Percentiles rank a stretch among this genome's conserved stretches.
These are phyloP conservation scores for Corythornis madagascariensis DNA, from an alignment of 2,113 vertebrate species.

Conservation along the genomic window DNA sequence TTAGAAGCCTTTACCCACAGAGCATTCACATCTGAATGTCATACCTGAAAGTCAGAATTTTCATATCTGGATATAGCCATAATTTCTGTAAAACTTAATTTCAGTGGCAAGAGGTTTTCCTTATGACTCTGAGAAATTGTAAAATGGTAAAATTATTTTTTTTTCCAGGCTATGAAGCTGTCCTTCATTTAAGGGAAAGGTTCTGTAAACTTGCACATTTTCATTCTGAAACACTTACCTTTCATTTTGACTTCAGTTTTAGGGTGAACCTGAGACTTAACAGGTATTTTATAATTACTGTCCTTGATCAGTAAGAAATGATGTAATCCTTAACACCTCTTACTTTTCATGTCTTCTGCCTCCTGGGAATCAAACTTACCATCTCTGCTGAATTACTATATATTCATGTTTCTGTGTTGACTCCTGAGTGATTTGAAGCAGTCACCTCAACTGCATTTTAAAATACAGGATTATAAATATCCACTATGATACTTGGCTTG, in stretches of 20 bases:
- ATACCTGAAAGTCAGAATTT: not conserved
- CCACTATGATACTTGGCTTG: not conserved
- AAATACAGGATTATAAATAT: not conserved
- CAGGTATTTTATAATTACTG: not conserved
- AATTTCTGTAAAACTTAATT: not conserved
- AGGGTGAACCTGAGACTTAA: not conserved
- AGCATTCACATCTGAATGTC: not conserved
- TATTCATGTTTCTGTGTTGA: not conserved
- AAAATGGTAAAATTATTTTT: not conserved
- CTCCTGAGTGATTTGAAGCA: not conserved
- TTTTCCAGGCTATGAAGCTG: not conserved
- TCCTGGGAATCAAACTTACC: not conserved
- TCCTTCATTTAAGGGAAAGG: not conserved
- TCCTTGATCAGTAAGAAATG: not conserved
- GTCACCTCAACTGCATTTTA: not conserved
- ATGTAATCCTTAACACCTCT: not conserved
- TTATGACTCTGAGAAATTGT: not conserved
- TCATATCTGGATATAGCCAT: not conserved
- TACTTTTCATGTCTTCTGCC: not conserved
- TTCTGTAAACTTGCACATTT: not conserved
- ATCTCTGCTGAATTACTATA: not conserved
- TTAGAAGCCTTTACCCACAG: not conserved
- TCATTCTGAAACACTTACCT: not conserved
- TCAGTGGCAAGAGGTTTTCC: not conserved
- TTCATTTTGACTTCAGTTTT: not conserved